phyloP scores from a whole-genome alignment of 92 coral and sea anemone genomes.

The Epizoanthus scotinus region DNA sequence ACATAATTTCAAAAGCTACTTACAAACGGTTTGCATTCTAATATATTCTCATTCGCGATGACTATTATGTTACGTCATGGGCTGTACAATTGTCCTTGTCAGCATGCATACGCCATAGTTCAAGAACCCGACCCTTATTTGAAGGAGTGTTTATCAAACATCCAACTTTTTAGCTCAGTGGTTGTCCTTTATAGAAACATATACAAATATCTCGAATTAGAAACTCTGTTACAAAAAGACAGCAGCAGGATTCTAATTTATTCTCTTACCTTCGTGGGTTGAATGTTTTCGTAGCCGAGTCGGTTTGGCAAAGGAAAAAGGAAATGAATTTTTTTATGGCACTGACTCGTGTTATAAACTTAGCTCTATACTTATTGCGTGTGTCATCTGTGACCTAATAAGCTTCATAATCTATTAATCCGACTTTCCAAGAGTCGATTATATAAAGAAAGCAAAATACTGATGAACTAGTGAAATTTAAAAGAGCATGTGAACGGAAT shows the following conservation, averaged over 20 bases:
- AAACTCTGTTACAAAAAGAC: constrained; percentile 29
- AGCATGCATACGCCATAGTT: constrained; percentile 23
- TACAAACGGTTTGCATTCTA: constrained; percentile 10
- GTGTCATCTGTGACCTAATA: not conserved
- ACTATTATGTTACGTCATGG: constrained; percentile 29
- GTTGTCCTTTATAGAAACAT: constrained; percentile 28
- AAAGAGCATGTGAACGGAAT: constrained; percentile 8
- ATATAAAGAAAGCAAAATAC: not conserved
- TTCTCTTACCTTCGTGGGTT: not conserved
- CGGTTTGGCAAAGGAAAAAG: not conserved
- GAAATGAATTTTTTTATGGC: not conserved
- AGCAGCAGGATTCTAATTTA: constrained; percentile 28
- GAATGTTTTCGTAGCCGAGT: constrained; percentile 15
- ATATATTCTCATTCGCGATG: constrained; percentile 14
- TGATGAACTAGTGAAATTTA: constrained; percentile 1
- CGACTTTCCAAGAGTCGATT: not conserved
- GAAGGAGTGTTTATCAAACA: constrained; percentile 32
- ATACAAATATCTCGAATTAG: constrained; percentile 39
- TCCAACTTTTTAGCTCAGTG: constrained; percentile 36
- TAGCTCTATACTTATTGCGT: not conserved
- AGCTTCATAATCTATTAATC: not conserved
- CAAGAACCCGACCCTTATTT: constrained; percentile 22
- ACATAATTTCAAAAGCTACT: not conserved
- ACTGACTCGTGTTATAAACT: not conserved
- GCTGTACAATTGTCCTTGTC: constrained; percentile 29